Evolutionary conservation across 2,888 invertebrate species (phyloP), one percentile per base, ranked within the genome.

Genomic region (Dione vanillae): DNA sequence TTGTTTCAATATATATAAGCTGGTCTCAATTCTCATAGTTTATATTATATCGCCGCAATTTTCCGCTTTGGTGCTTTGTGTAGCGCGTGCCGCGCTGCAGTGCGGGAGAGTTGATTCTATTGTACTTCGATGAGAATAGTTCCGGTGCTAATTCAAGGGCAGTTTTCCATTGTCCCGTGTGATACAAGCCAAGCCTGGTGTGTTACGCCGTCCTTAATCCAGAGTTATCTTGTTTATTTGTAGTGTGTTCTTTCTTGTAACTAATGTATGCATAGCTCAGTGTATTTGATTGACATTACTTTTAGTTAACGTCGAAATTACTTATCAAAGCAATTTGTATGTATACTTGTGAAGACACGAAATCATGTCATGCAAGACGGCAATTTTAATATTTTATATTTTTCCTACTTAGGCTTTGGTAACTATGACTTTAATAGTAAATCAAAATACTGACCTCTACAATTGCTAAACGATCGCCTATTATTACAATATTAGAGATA

Each of bases 131-230:
- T 83, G 89, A 89, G 89, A 91, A 89, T 88, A 84, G 87, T 86
- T 89, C 88, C 89, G 88, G 88, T 86, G 88, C 80, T 90, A 87
- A 91, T 91, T 91, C 92, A 91, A 91, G 92, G 92, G 87, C 90
- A 82, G 77, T 69, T 75, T 76, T 76, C 86, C 80, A 89, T 91
- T 92, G 90, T 90, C 73, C 73, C 54, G 64, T 9, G 59, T 66
- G 69, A 70, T 68, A 59, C 80, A 77, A 80, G 79, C 74, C 80
- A n/a, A n/a, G n/a, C 78, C 78, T 82, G 83, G 76, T 65, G 72
- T 70, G 71, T 73, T 76, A 72, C 74, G 73, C 70, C 72, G 72
- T 75, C 71, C 66, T 76, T 72, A 74, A 76, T 77, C 54, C 37
- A 59, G 76, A 75, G 75, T 76, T 74, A 72, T 69, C 43, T 45